Percentiles rank a stretch among this genome's conserved stretches.
These are phyloP conservation scores for Burhinus oedicnemus DNA, from an alignment of 2,113 vertebrate genomes.

Conservation along the genomic window DNA sequence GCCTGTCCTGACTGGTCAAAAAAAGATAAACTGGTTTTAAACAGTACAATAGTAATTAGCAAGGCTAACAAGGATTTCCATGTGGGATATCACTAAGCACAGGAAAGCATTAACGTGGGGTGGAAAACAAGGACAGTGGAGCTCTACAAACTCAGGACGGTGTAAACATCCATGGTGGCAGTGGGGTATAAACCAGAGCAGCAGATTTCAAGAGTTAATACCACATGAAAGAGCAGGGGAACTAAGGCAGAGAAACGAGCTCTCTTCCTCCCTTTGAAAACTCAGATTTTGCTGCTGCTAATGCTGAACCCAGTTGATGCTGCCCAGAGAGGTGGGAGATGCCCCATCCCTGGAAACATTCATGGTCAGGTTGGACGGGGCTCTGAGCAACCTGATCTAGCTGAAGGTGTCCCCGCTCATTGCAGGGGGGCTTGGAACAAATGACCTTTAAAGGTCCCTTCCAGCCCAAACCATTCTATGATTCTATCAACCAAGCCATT, in stretches of 20 bases:
- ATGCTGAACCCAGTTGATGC: rapidly evolving
- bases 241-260: background rate
- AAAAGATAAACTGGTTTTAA: background rate
- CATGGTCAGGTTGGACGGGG: background rate
- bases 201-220: background rate
- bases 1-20: background rate
- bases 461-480: background rate
- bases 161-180: background rate
- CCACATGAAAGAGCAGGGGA: background rate
- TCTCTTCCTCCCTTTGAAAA: background rate
- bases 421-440: background rate
- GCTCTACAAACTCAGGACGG: background rate
- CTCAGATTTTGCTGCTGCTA: background rate
- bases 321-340: background rate
- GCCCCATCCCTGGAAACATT: background rate
- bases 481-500: background rate
- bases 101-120: background rate
- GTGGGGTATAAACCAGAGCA: background rate
- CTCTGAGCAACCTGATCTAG: background rate
- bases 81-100: background rate
- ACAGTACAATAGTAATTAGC: background rate
- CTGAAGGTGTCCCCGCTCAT: background rate
- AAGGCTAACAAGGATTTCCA: background rate
- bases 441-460: background rate
- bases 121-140: background rate